Percentiles rank a stretch among this genome's conserved stretches.
phyloP scores from a whole-genome alignment of 2,888 invertebrate genomes.

The Rapana venosa region DNA sequence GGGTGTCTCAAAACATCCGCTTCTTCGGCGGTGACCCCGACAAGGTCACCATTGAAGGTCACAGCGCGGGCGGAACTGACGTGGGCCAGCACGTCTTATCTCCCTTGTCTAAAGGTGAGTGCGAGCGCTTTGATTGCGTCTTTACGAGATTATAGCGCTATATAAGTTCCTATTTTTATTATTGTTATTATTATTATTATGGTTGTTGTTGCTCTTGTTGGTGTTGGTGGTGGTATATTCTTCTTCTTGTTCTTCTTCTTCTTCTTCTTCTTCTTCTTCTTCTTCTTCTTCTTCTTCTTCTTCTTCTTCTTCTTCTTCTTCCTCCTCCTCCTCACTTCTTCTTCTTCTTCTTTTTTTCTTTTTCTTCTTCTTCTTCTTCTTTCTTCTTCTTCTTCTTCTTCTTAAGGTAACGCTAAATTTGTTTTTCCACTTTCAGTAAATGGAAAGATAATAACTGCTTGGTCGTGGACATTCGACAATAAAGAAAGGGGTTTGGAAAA shows the following conservation, averaged over 20 bases:
- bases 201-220: background rate
- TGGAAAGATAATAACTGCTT: background rate
- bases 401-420: slow-evolving; percentile 29
- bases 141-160: too few species aligned
- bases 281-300: too few species aligned
- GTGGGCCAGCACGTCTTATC: slow-evolving; percentile 47
- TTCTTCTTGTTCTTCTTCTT: background rate
- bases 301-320: too few species aligned
- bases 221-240: background rate
- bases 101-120: slow-evolving; percentile 46
- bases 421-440: background rate
- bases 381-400: slow-evolving; percentile 44
- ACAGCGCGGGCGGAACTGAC: slow-evolving; percentile 51
- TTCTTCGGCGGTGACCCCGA: slow-evolving; percentile 49
- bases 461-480: too few species aligned
- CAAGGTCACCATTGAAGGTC: slow-evolving; percentile 52
- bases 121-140: background rate
- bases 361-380: too few species aligned
- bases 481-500: too few species aligned
- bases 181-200: background rate
- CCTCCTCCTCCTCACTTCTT: too few species aligned
- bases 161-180: too few species aligned
- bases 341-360: too few species aligned
- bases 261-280: background rate
- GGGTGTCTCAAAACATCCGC: slow-evolving; percentile 49